phyloP scores from a whole-genome alignment of 2,113 vertebrate genomes.

The Plectropomus leopardus region DNA sequence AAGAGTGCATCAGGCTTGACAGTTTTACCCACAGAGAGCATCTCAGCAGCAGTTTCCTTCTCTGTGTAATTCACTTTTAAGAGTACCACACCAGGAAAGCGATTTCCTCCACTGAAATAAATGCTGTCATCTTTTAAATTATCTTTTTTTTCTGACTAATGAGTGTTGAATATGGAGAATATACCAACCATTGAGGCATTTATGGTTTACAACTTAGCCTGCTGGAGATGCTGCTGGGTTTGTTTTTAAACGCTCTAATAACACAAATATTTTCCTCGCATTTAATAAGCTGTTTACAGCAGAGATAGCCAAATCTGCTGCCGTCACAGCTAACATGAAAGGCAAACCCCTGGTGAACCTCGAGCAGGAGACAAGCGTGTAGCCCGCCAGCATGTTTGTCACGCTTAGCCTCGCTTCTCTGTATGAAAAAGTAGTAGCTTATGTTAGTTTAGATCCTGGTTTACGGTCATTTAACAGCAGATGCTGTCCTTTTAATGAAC shows the following conservation, averaged over 20 bases:
- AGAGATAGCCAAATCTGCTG: conserved; percentile 29
- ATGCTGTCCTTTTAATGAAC: conserved; percentile 37
- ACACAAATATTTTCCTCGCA: conserved; percentile 17
- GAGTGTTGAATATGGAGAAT: background rate
- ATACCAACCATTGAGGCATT: background rate
- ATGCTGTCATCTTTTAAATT: background rate
- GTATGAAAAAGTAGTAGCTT: conserved; percentile 15
- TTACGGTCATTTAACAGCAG: conserved; percentile 27
- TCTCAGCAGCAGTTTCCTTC: conserved; percentile 4
- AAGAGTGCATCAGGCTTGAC: conserved; percentile 5
- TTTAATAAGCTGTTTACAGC: conserved; percentile 41
- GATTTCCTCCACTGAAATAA: background rate
- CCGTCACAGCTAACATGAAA: conserved; percentile 53
- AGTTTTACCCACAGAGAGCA: conserved; percentile 1
- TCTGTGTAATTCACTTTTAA: conserved; percentile 16
- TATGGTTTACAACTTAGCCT: background rate
- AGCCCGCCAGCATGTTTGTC: conserved; percentile 37
- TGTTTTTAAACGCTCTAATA: background rate
- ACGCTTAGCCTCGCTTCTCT: conserved; percentile 13
- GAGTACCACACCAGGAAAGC: background rate
- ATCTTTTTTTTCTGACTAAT: background rate
- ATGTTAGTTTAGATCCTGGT: conserved; percentile 25
- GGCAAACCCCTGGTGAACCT: conserved; percentile 26
- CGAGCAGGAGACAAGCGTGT: conserved; percentile 18
- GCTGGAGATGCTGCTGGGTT: background rate